Percentiles rank a stretch among this genome's conserved stretches.
These are phyloP conservation scores for Tiliacea aurago DNA, from an alignment of 2,888 invertebrate species.

Conservation along the genomic window DNA sequence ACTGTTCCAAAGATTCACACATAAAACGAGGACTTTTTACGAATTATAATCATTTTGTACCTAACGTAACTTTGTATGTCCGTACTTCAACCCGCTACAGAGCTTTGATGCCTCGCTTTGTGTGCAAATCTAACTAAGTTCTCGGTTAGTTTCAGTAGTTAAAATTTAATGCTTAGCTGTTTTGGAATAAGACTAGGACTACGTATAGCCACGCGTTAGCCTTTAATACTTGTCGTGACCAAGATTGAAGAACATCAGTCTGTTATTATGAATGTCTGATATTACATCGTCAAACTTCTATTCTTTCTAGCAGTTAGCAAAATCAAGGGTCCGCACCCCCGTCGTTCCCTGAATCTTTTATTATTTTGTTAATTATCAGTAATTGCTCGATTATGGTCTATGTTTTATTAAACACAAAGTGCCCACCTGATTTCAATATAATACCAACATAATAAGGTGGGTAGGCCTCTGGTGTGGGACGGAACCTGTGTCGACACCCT, in stretches of 20 bases:
- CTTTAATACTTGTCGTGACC: background rate
- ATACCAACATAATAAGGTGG: no score
- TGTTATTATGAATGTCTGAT: background rate
- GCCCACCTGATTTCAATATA: background rate
- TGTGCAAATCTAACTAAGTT: constrained; percentile 25
- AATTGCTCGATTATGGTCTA: background rate
- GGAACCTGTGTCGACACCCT: no score
- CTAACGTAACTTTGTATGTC: background rate
- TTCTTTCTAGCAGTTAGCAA: background rate
- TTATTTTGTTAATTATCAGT: background rate
- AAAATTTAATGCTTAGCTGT: background rate
- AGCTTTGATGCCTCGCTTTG: constrained; percentile 2
- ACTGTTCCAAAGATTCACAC: constrained; percentile 37
- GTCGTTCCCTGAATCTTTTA: no score
- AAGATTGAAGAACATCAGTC: background rate
- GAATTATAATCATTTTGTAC: constrained; percentile 9
- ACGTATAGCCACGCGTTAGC: background rate
- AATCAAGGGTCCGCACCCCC: no score
- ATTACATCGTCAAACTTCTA: background rate
- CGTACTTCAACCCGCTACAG: background rate
- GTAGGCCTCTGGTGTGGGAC: no score
- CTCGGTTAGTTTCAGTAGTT: background rate
- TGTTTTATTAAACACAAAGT: background rate
- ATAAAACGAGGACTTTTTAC: constrained; percentile 26
- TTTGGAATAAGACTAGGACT: background rate